These are phyloP conservation scores for Patiria pectinifera DNA, from an alignment of 53 echinoderm and acorn worm species.

Conservation along the genomic window DNA sequence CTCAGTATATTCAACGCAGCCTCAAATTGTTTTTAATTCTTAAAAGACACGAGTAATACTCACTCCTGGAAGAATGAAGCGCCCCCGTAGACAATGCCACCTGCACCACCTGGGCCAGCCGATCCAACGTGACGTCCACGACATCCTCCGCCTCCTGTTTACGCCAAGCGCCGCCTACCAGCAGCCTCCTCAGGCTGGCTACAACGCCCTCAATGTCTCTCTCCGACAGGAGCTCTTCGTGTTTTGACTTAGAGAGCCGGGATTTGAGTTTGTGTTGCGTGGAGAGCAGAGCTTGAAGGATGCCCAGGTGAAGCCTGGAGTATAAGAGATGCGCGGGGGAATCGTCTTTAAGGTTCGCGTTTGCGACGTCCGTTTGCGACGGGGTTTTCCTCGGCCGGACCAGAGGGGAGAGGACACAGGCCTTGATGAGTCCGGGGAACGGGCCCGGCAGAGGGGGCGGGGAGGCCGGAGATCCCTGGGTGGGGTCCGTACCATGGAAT, in stretches of 20 bases:
- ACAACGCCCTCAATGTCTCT: slow-evolving; percentile 45
- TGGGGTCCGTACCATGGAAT: slow-evolving; percentile 38
- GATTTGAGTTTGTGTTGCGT: slow-evolving; percentile 35
- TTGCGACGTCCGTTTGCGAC: neutral
- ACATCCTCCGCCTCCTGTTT: slow-evolving; percentile 25
- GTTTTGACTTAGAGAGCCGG: slow-evolving; percentile 2
- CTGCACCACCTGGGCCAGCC: slow-evolving; percentile 68
- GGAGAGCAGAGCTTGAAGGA: slow-evolving; percentile 63
- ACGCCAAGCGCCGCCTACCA: neutral
- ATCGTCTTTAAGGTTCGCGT: neutral
- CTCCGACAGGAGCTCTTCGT: slow-evolving; percentile 44
- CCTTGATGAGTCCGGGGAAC: slow-evolving; percentile 69
- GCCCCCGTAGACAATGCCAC: slow-evolving; percentile 63
- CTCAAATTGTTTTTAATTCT: neutral
- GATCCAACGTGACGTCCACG: slow-evolving; percentile 57
- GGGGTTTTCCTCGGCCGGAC: neutral
- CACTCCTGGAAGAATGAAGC: slow-evolving; percentile 60
- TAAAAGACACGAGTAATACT: neutral
- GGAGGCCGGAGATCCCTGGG: neutral
- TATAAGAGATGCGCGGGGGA: slow-evolving; percentile 27
- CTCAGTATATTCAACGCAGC: too few relatives aligned
- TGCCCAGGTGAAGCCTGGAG: slow-evolving; percentile 61
- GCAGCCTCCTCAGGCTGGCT: slow-evolving; percentile 39
- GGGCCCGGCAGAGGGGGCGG: slow-evolving; percentile 31
- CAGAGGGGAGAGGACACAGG: slow-evolving; percentile 45